Conservation (phyloP, 1,140 invertebrate species). For the Heliconius hewitsoni region DNA sequence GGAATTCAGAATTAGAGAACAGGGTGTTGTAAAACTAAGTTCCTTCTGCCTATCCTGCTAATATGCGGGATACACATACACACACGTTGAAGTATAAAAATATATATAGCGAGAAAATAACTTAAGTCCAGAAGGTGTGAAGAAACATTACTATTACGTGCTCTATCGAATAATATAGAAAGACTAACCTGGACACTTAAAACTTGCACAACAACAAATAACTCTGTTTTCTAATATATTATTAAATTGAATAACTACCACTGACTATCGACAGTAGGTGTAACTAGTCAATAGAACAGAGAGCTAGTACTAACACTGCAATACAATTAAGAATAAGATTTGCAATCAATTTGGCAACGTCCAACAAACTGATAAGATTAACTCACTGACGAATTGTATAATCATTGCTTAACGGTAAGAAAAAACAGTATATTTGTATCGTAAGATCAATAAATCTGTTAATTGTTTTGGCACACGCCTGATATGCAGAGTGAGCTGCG, state of each 20-base stretch:
- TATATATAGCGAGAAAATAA: neutral
- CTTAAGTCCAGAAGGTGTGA: neutral
- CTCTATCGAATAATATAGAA: neutral
- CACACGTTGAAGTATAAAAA: no score
- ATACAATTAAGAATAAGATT: neutral
- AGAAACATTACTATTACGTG: neutral
- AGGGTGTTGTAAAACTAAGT: no score
- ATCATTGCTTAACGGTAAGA: constrained; percentile 8
- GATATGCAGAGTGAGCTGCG: neutral
- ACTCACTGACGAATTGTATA: constrained; percentile 13
- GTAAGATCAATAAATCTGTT: constrained; percentile 11
- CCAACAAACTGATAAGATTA: neutral
- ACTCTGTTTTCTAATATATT: neutral
- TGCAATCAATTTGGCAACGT: constrained; percentile 20
- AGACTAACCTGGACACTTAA: constrained; percentile 1
- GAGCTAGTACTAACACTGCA: neutral
- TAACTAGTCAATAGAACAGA: neutral
- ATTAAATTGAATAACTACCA: neutral
- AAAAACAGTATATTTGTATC: neutral
- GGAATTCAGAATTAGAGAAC: no score
- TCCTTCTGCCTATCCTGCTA: no score
- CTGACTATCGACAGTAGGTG: neutral
- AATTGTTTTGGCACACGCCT: neutral
- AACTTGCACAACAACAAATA: neutral
- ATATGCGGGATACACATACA: no score